Percentiles rank a stretch among this genome's conserved stretches.
Evolutionary conservation across 1,140 invertebrate genomes (phyloP).

Genomic region (Drosophila equinoxialis): DNA sequence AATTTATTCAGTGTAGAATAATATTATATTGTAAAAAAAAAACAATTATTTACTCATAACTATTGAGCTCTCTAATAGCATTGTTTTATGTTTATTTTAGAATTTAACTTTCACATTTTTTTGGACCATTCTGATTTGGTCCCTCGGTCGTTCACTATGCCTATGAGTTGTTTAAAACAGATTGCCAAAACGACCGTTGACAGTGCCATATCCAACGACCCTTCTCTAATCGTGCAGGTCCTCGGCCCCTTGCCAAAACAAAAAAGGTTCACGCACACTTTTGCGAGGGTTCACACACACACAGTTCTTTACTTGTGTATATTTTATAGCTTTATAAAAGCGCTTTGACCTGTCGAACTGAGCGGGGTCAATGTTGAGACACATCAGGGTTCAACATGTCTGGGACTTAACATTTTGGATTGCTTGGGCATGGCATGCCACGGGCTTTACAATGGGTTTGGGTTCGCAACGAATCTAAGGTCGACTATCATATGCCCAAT

Average conservation of each 20-base stretch:
- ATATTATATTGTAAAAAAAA: no score
- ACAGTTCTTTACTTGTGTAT: constrained; percentile 50
- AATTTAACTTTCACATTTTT: background rate
- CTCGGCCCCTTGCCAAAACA: constrained; percentile 22
- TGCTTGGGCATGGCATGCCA: no score
- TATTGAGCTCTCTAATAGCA: no score
- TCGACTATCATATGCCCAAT: constrained; percentile 64
- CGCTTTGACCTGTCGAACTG: constrained; percentile 58
- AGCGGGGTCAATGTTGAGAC: constrained; percentile 58
- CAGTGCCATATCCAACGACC: constrained; percentile 37
- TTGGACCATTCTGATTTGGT: background rate
- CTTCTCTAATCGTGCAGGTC: constrained; percentile 11
- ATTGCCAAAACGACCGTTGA: constrained; percentile 64
- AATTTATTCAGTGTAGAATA: no score
- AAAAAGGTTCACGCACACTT: constrained; percentile 32
- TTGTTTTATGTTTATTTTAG: background rate
- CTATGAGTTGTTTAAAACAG: constrained; percentile 53
- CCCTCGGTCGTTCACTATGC: constrained; percentile 21
- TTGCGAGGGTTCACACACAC: background rate
- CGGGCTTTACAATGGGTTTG: background rate
- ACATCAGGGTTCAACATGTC: constrained; percentile 47
- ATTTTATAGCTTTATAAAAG: constrained; percentile 78
- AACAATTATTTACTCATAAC: no score
- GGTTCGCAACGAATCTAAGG: background rate
- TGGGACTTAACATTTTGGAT: constrained; percentile 36